Evolutionary conservation across 2,888 invertebrate species (phyloP).

Genomic region (Drosophila fungiperda): DNA sequence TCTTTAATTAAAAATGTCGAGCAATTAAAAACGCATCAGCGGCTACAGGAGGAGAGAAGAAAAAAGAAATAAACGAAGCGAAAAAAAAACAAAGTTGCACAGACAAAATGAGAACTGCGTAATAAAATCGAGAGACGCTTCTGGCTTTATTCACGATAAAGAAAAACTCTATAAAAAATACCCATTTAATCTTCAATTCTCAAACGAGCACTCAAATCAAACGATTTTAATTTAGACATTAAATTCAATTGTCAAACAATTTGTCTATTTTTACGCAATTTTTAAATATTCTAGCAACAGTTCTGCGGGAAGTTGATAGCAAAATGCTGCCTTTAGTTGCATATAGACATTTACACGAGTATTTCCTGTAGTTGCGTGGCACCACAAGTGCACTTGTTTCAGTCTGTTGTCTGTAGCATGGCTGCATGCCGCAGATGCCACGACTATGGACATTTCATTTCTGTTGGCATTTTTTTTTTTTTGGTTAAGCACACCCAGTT

Average conservation of each 20-base stretch:
- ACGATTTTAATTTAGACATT: background rate
- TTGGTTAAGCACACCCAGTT: constrained; percentile 14
- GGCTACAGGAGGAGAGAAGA: constrained; percentile 16
- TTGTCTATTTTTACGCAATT: background rate
- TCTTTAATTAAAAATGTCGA: constrained; percentile 63
- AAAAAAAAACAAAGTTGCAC: constrained; percentile 3
- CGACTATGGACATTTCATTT: constrained; percentile 44
- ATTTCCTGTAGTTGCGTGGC: background rate
- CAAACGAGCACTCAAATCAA: constrained; percentile 2
- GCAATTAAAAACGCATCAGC: constrained; percentile 71
- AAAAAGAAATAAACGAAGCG: background rate
- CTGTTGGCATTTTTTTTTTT: constrained; percentile 39
- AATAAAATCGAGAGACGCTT: constrained; percentile 13
- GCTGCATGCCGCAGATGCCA: constrained; percentile 36
- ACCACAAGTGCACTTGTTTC: constrained; percentile 26
- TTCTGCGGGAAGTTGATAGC: constrained; percentile 16
- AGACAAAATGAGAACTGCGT: constrained; percentile 5
- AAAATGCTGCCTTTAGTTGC: constrained; percentile 24
- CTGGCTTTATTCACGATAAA: background rate
- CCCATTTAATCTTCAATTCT: background rate
- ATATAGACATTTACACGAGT: constrained; percentile 24
- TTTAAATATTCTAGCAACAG: background rate
- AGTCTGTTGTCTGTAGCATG: constrained; percentile 19
- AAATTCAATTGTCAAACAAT: background rate
- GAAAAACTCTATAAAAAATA: background rate